Evolutionary conservation across 2,797 vertebrate genomes (phyloP), one percentile per base, ranked within the genome.

Genomic region (Ciconia nigra): DNA sequence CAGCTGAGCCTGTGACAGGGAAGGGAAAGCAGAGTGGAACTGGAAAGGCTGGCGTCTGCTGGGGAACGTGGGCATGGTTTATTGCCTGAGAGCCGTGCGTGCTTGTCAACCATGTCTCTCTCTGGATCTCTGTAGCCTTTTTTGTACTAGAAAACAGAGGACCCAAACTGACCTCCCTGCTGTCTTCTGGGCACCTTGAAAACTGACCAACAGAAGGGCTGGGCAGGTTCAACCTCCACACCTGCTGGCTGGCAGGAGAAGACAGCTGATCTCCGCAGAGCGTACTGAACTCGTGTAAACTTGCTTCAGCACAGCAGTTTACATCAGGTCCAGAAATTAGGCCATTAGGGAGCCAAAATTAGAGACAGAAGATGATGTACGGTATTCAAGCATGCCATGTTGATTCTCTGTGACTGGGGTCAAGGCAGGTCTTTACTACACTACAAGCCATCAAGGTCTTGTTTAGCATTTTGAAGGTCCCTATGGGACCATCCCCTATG

Each of bases 271-370:
- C 44, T 80, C 33, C 10, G 7, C 28, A 87, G 84, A 79, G 58
- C 1, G 2, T 21, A 5, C 37, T 77, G 66, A 89, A 61, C 70
- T 71, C 5, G 0, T 35, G 11, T 55, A 77, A 92, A 89, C 57
- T 59, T 85, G 42, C 66, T 86, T 59, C 10, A 3, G 51, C n/a
- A 41, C 51, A 72, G 59, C 62, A 78, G 47, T 93, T 84, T 91
- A 77, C 58, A 79, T 52, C 62, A 76, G 20, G 61, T 67, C 49
- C 87, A 91, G 70, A 73, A 86, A 86, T 49, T 35, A 78, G 79
- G 29, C 5, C n/a, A 72, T 41, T 46, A 76, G 58, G 62, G 74
- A 92, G 59, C 59, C 81, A 96, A 52, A 95, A 73, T 80, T 85
- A 93, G 90, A 69, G 66, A 41, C 57, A 81, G 47, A 79, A 93